Conservation (phyloP, 2,888 invertebrate genomes). For the Sarcophaga rosellei region DNA sequence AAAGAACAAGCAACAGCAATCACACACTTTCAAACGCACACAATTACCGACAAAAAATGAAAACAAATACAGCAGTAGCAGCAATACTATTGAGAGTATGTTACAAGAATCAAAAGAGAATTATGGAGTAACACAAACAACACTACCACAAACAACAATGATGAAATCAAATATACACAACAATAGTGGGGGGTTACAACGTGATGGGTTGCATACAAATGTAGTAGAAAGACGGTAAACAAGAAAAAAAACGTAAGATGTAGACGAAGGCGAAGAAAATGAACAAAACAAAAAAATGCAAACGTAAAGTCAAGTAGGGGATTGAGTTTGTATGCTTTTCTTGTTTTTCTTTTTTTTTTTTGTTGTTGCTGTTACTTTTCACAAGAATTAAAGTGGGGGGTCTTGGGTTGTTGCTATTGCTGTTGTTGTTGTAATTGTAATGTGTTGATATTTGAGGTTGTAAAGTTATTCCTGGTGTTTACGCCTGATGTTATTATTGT, state of each 20-base stretch:
- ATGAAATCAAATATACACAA: slow-evolving; percentile 50
- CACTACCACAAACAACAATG: slow-evolving; percentile 45
- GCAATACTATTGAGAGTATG: slow-evolving; percentile 16
- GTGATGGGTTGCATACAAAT: slow-evolving; percentile 53
- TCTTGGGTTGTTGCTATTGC: slow-evolving; percentile 38
- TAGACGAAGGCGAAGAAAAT: slow-evolving; percentile 22
- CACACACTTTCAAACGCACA: not conserved
- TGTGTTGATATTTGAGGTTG: slow-evolving; percentile 68
- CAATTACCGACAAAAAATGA: not conserved
- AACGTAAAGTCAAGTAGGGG: slow-evolving; percentile 48
- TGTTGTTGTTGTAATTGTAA: slow-evolving; percentile 39
- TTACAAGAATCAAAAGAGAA: slow-evolving; percentile 56
- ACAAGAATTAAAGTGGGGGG: slow-evolving; percentile 60
- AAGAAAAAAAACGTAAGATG: slow-evolving; percentile 30
- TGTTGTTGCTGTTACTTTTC: slow-evolving; percentile 4
- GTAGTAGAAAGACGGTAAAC: slow-evolving; percentile 47
- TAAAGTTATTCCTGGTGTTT: slow-evolving; percentile 66
- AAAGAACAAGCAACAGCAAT: slow-evolving; percentile 9
- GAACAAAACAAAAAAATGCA: slow-evolving; percentile 24
- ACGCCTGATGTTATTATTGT: slow-evolving; percentile 24
- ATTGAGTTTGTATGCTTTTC: slow-evolving; percentile 38
- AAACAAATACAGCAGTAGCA: slow-evolving; percentile 30
- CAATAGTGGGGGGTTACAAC: slow-evolving; percentile 51
- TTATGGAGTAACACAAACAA: slow-evolving; percentile 53
- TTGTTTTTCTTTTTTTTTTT: slow-evolving; percentile 8